A percentile compares a stretch with the other conserved stretches of the same genome.
phyloP scores from a whole-genome alignment of 1,140 invertebrate species.

The Dryas iulia region DNA sequence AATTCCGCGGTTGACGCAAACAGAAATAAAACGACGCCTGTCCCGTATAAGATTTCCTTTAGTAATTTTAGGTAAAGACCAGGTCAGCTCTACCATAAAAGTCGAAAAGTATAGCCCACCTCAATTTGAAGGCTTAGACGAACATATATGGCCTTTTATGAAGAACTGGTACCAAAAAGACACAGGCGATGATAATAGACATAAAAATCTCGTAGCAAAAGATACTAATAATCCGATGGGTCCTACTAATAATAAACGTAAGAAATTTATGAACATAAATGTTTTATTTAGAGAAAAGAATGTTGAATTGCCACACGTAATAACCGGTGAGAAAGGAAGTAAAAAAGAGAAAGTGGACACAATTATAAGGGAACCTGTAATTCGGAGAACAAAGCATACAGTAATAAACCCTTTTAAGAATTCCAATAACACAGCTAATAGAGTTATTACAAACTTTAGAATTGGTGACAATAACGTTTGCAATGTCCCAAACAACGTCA shows the following conservation, averaged over 20 bases:
- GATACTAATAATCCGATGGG: not conserved
- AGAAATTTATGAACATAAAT: not conserved
- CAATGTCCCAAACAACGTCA: not conserved
- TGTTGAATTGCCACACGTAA: slow-evolving; percentile 9
- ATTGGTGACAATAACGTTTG: not conserved
- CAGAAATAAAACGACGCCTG: slow-evolving; percentile 54
- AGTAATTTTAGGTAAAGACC: slow-evolving; percentile 55
- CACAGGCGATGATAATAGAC: slow-evolving; percentile 2
- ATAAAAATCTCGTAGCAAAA: not conserved
- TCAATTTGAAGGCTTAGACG: slow-evolving; percentile 55
- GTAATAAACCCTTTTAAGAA: not conserved
- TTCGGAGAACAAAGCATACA: not conserved
- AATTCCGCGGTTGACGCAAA: slow-evolving; percentile 47
- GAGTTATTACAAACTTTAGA: not conserved
- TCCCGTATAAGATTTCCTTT: slow-evolving; percentile 53
- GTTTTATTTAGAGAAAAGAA: not conserved
- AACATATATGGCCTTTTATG: slow-evolving; percentile 68
- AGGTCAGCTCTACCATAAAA: slow-evolving; percentile 46
- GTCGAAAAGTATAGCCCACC: slow-evolving; percentile 41
- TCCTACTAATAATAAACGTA: not conserved
- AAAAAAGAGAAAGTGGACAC: not conserved
- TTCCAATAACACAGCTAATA: not conserved
- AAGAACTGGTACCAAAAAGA: slow-evolving; percentile 39
- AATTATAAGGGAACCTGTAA: not conserved
- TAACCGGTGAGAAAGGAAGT: not conserved